These are phyloP conservation scores for Kryptopterus vitreolus DNA, from an alignment of 2,797 vertebrate genomes.

Conservation along the genomic window DNA sequence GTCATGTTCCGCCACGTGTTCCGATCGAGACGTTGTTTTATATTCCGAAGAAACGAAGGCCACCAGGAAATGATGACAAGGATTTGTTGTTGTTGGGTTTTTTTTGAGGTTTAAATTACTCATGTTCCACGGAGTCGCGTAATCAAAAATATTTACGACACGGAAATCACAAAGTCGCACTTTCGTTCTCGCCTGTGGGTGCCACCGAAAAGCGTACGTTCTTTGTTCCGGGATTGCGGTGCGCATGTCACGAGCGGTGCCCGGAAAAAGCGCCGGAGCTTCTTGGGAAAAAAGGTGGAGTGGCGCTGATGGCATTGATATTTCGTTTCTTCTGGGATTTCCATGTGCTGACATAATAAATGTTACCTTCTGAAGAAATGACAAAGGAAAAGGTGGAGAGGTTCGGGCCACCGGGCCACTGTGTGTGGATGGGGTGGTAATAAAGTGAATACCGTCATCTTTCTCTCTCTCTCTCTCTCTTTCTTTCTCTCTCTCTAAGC, in stretches of 20 bases:
- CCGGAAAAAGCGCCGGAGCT: not conserved
- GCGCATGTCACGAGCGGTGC: not conserved
- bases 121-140: constrained; percentile 10
- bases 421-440: not conserved
- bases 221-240: not conserved
- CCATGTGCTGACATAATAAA: not conserved
- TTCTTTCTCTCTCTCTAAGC: constrained; percentile 63
- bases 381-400: not conserved
- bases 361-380: constrained; percentile 13
- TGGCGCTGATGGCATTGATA: not conserved
- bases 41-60: constrained; percentile 31
- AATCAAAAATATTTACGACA: not conserved
- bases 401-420: not conserved
- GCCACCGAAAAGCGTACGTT: not conserved
- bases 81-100: too few species aligned
- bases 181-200: not conserved
- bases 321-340: not conserved
- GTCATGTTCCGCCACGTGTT: not conserved
- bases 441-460: not conserved
- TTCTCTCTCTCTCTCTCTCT: not conserved
- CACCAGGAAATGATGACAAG: not conserved
- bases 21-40: not conserved
- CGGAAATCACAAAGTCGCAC: not conserved
- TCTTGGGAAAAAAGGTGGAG: constrained; percentile 14
- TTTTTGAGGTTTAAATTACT: not conserved